Conservation (phyloP, 2,113 vertebrate genomes). For the Lepisosteus osseus region DNA sequence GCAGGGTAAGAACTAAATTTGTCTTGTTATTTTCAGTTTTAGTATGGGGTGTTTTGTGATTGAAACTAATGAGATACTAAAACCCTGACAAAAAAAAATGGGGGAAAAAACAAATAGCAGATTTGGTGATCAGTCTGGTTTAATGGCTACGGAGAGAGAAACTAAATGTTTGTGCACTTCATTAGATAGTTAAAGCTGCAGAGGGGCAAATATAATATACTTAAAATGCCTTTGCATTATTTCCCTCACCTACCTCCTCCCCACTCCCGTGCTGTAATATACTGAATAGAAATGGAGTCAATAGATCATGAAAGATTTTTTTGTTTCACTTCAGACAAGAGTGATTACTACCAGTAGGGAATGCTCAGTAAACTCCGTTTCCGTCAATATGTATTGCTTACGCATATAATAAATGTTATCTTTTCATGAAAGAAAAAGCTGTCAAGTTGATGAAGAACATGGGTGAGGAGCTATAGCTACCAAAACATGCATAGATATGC, state of each 20-base stretch:
- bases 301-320: conserved; percentile 70
- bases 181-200: neutral
- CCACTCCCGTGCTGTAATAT: conserved; percentile 46
- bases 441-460: conserved; percentile 78
- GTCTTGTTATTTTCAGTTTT: neutral
- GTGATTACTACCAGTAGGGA: conserved; percentile 65
- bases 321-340: conserved; percentile 55
- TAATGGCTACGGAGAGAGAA: neutral
- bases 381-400: conserved; percentile 69
- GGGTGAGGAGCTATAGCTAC: conserved; percentile 73
- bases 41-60: neutral
- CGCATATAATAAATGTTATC: conserved; percentile 76
- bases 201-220: neutral
- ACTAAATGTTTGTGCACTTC: neutral
- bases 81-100: neutral
- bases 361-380: conserved; percentile 62
- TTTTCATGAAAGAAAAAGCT: conserved; percentile 65
- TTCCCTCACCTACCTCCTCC: conserved; percentile 36
- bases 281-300: conserved; percentile 68
- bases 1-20: neutral
- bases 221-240: conserved; percentile 36
- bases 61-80: neutral
- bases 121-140: neutral
- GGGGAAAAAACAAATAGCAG: neutral
- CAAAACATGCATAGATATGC: conserved; percentile 73